Conservation (phyloP, 92 coral and sea anemone genomes). For the Phenganax stokvisi region DNA sequence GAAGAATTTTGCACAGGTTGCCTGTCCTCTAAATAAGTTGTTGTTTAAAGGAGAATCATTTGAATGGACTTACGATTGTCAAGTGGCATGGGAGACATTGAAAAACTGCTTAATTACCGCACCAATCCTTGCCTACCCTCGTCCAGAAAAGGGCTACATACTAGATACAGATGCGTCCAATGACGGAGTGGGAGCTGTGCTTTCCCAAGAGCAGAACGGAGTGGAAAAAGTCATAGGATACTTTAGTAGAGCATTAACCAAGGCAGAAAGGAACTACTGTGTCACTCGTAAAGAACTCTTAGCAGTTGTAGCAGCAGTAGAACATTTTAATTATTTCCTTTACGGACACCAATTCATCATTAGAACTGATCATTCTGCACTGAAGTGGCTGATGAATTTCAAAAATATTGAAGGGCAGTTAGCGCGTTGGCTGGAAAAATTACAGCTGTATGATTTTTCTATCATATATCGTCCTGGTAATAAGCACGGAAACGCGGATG, state of each 20-base stretch:
- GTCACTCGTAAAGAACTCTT: background rate
- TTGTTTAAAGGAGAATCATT: slow-evolving; percentile 9
- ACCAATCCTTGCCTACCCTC: background rate
- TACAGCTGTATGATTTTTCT: background rate
- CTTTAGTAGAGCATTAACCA: background rate
- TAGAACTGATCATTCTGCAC: background rate
- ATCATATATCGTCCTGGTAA: slow-evolving; percentile 2
- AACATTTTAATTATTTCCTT: background rate
- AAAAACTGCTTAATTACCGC: slow-evolving; percentile 37
- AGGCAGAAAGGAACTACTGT: slow-evolving; percentile 11
- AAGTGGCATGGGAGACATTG: slow-evolving; percentile 4
- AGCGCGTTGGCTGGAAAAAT: background rate
- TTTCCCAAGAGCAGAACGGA: slow-evolving; percentile 10
- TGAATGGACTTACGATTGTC: slow-evolving; percentile 33
- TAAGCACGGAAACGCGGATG: slow-evolving; percentile 3
- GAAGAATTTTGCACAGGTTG: slow-evolving; percentile 33
- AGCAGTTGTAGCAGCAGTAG: background rate
- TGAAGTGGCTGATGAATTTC: background rate
- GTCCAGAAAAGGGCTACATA: background rate
- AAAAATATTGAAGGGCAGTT: background rate
- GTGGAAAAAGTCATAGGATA: background rate
- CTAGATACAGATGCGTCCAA: background rate
- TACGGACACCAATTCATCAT: background rate
- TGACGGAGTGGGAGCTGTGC: background rate
- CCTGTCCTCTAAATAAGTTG: slow-evolving; percentile 20